Evolutionary conservation across 92 coral and sea anemone genomes (phyloP).

Genomic region (Actinostola sp.): DNA sequence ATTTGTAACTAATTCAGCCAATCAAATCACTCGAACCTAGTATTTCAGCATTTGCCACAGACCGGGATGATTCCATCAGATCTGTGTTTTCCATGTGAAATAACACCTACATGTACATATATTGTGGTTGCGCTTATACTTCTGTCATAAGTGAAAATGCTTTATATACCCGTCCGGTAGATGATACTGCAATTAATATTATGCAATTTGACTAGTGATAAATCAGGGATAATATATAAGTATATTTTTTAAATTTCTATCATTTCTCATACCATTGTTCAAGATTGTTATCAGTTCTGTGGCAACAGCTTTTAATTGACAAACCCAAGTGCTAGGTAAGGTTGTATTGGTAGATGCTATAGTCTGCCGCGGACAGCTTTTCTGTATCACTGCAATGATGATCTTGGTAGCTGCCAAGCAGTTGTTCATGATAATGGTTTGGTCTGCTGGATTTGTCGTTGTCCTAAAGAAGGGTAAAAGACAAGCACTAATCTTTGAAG

Average conservation of each 20-base stretch:
- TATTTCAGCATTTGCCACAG: too few species aligned
- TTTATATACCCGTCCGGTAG: too few species aligned
- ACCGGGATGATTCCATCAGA: too few species aligned
- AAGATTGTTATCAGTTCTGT: constrained; percentile 10
- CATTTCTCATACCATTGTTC: constrained; percentile 30
- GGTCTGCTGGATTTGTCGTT: constrained; percentile 57
- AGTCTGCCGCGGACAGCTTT: not conserved
- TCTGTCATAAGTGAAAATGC: too few species aligned
- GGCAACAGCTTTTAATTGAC: constrained; percentile 1
- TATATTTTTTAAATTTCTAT: too few species aligned
- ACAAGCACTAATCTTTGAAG: not conserved
- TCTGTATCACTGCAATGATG: constrained; percentile 65
- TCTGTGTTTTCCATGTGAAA: too few species aligned
- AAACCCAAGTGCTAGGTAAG: not conserved
- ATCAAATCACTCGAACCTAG: too few species aligned
- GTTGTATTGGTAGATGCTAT: not conserved
- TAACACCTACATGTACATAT: too few species aligned
- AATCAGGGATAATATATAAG: not conserved
- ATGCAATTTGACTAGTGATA: not conserved
- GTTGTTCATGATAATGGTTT: constrained; percentile 73
- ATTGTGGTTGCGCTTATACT: too few species aligned
- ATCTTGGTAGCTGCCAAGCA: constrained; percentile 70
- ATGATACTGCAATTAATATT: too few species aligned
- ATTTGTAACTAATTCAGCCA: too few species aligned
- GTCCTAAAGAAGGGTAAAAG: constrained; percentile 13